Evolutionary conservation across 2,113 vertebrate genomes (phyloP), one percentile per base, ranked within the genome.

Genomic region (Crotalus helleri): DNA sequence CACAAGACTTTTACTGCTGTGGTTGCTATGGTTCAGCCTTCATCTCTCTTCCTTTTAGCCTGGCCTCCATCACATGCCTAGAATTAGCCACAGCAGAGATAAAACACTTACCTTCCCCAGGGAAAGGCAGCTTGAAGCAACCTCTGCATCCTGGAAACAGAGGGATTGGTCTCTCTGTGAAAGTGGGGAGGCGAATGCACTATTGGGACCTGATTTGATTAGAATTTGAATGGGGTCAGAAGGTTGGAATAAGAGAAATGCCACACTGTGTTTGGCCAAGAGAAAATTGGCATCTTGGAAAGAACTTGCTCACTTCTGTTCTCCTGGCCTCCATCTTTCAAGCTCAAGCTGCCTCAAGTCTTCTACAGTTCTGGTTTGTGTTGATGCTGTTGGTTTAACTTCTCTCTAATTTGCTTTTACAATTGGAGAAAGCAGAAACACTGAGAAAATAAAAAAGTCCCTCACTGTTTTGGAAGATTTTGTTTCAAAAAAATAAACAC

Each of bases 61-160:
- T 39, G 74, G 74, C 74, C 74, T 81, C 74, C 74, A 21, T 23
- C 74, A 21, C 33, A 19, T 0, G 15, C 33, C 33, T 44, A 21
- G 74, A 44, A 44, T 21, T 17, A 44, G 17, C 33, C 74, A 44
- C 74, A 57, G 57, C 53, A 29, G 90, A 58, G 10, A 58, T 29
- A 29, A n/a, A 64, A n/a, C 3, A 0, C 85, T n/a, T 46, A 91
- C 94, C 94, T 11, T 4, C 53, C 9, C 29, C 0, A 5, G 26
- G 0, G 85, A 54, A 49, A 53, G 64, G 17, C 0, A 0, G 24
- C 0, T 0, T 49, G 7, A 49, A 8, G 9, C 49, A 29, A 53
- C 49, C 59, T 10, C 49, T 10, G 46, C 87, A 7, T 26, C 55
- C 39, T n/a, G 58, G 0, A 0, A 0, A 81, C 44, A 8, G 55